A percentile compares a stretch with the other conserved stretches of the same genome.
Evolutionary conservation across 2,113 vertebrate species (phyloP).

Genomic region (Indicator maculatus): DNA sequence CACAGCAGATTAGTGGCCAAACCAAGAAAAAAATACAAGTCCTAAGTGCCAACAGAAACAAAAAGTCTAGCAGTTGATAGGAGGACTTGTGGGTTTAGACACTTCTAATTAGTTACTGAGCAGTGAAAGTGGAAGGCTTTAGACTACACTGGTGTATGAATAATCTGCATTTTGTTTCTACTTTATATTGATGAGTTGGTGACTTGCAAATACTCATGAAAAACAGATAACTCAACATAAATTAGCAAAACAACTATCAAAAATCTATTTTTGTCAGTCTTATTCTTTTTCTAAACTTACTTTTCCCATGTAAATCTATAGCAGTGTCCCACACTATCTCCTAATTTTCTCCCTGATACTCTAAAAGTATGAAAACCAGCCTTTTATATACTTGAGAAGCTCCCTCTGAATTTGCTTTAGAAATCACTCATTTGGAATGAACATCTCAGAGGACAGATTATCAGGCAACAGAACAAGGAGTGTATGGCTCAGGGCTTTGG

Average conservation of each 20-base stretch:
- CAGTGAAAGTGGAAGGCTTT: neutral
- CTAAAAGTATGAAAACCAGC: neutral
- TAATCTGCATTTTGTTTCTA: neutral
- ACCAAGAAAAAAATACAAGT: neutral
- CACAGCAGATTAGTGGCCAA: neutral
- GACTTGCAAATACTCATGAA: neutral
- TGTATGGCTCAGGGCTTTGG: neutral
- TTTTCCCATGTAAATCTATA: neutral
- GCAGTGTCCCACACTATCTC: neutral
- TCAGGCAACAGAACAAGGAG: neutral
- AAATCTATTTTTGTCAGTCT: neutral
- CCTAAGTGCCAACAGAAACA: neutral
- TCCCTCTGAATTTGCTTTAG: neutral
- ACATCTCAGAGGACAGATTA: neutral
- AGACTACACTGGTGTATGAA: neutral
- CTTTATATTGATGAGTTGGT: neutral
- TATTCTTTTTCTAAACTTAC: neutral
- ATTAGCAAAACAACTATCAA: neutral
- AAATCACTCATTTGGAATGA: neutral
- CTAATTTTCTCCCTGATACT: neutral
- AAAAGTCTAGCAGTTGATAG: neutral
- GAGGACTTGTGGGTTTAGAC: neutral
- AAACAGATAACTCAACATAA: neutral
- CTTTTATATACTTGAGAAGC: neutral
- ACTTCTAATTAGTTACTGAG: neutral